Evolutionary conservation across 2,797 vertebrate genomes (phyloP).

Genomic region (Cuculus canorus): DNA sequence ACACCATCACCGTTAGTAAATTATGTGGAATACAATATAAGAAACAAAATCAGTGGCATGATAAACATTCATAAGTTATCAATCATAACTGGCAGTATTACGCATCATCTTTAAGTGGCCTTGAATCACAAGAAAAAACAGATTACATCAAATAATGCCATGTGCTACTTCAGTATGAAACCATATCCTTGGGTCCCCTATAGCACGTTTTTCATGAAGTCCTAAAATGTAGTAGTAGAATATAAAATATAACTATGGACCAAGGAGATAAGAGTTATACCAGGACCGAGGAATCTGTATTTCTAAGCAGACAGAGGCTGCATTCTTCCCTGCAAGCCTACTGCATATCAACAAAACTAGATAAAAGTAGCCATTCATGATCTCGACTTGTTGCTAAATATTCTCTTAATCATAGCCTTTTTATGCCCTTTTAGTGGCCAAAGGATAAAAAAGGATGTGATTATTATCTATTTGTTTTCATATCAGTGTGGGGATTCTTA

Average conservation of each 20-base stretch:
- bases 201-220: not conserved
- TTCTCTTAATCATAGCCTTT: not conserved
- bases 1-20: not conserved
- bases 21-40: not conserved
- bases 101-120: not conserved
- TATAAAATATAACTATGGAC: not conserved
- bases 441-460: not conserved
- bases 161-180: not conserved
- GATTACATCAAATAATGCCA: not conserved
- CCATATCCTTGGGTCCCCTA: not conserved
- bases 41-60: not conserved
- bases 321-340: not conserved
- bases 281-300: not conserved
- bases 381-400: not conserved
- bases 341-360: not conserved
- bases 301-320: not conserved
- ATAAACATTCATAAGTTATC: conserved; percentile 35
- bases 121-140: not conserved
- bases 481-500: not conserved
- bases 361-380: not conserved
- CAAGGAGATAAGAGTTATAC: not conserved
- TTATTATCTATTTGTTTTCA: not conserved
- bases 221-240: not conserved
- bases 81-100: conserved; percentile 3
- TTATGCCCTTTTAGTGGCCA: not conserved